phyloP scores from a whole-genome alignment of 2,797 vertebrate species.

The Syngnathus rostellatus region DNA sequence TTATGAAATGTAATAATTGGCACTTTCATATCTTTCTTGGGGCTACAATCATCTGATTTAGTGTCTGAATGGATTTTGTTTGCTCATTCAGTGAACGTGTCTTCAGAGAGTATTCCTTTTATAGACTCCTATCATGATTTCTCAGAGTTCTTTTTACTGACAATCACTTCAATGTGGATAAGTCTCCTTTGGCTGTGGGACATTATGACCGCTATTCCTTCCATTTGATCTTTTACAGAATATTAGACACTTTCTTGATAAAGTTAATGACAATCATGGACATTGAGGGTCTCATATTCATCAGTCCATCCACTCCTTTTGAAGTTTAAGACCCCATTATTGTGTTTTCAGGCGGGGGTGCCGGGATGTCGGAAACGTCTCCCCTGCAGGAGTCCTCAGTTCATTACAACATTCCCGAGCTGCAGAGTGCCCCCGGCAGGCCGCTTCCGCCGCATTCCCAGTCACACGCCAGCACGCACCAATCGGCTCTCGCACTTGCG shows the following conservation, averaged over 20 bases:
- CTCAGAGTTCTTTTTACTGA: background rate
- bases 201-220: background rate
- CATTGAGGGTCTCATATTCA: background rate
- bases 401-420: conserved; percentile 98
- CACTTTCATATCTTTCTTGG: background rate
- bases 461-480: conserved; percentile 45
- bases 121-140: background rate
- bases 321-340: background rate
- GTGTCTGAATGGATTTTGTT: background rate
- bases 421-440: conserved; percentile 73
- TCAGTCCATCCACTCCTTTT: background rate
- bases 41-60: background rate
- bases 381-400: conserved; percentile 85
- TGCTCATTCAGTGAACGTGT: background rate
- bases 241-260: background rate
- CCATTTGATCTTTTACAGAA: background rate
- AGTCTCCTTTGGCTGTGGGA: background rate
- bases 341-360: conserved; percentile 58
- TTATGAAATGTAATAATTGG: background rate
- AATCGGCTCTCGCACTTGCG: conserved; percentile 39
- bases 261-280: conserved; percentile 2
- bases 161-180: background rate
- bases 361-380: conserved; percentile 78
- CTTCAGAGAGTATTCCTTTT: background rate
- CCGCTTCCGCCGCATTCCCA: conserved; percentile 45